Base-by-base conservation (phyloP, 2,113 vertebrate species). In the Pandion haliaetus region DNA sequence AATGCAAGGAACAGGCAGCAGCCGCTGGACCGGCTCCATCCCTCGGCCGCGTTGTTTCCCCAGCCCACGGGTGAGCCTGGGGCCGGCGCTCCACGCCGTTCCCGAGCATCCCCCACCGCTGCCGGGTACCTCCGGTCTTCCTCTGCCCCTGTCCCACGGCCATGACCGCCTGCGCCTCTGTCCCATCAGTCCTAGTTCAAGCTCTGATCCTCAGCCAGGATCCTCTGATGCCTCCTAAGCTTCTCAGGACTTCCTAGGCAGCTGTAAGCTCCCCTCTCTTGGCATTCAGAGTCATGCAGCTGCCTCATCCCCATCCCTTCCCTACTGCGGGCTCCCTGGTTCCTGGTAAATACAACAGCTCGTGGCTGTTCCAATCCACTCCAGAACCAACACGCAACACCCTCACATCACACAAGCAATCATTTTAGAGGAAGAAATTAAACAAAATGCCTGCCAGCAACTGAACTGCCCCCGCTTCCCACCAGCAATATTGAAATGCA, bases 131-230 rank as follows among this genome's bases (percentile, higher is more conserved):
- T 2, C n/a, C 8, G 38, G 12, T 23, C 40, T 8, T 42, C 71
- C 55, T 50, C 61, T 8, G 0, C 12, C 8, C 36, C 40, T 15
- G 21, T 17, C 29, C 17, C 8, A 0, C 3, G 8, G 25, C 59
- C 17, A 0, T 18, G 42, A 15, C 66, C 3, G 1, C 8, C 32
- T 5, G 1, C 0, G 1, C 52, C 36, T 73, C 65, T 6, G 5
- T 57, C 66, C 66, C 50, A 5, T 9, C 3, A 2, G 24, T 17
- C 29, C 65, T 65, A 45, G 50, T 17, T 77, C 32, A 23, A 58
- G 70, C 16, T 40, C 42, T 17, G 49, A 19, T 45, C 17, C 50
- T 45, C 4, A 0, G 8, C 28, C 49, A 54, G 40, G 17, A 13
- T 38, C 21, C 14, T 15, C 11, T 26, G 28, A 11, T 16, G 15